Percentiles rank a stretch among this genome's conserved stretches.
phyloP scores from a whole-genome alignment of 2,797 vertebrate genomes.

The Capromys pilorides region DNA sequence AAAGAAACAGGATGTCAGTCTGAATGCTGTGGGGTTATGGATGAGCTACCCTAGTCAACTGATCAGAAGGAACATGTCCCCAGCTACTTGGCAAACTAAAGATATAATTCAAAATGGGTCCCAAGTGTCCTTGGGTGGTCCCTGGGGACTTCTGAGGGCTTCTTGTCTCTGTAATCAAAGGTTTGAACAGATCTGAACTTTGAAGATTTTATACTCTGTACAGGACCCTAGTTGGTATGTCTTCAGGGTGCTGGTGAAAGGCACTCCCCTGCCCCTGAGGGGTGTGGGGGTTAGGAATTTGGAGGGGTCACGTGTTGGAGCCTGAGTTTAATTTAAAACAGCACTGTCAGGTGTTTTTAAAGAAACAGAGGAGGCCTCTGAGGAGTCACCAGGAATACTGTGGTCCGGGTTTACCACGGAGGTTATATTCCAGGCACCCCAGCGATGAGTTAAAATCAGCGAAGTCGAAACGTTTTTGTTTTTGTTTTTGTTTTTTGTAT shows the following conservation, averaged over 20 bases:
- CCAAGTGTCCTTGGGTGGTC: not conserved
- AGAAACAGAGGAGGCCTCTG: not conserved
- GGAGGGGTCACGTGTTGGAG: not conserved
- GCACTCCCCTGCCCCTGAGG: not conserved
- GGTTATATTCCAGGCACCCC: too few relatives aligned
- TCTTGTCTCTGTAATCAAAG: conserved; percentile 9
- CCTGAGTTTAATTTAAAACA: not conserved
- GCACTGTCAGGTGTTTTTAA: conserved; percentile 47
- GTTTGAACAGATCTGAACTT: not conserved
- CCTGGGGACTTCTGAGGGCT: not conserved
- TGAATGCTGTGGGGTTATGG: conserved; percentile 3
- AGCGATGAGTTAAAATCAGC: too few relatives aligned
- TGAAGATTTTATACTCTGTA: not conserved
- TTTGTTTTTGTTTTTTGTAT: too few relatives aligned
- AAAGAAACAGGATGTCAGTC: not conserved
- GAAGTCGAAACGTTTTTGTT: too few relatives aligned
- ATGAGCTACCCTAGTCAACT: not conserved
- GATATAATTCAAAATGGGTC: conserved; percentile 52
- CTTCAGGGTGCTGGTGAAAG: not conserved
- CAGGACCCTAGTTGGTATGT: not conserved
- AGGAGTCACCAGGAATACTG: conserved; percentile 32
- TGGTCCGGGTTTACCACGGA: too few relatives aligned
- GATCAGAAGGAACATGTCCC: not conserved
- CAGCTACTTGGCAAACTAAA: conserved; percentile 8
- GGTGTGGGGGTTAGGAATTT: not conserved